phyloP scores from a whole-genome alignment of 2,888 invertebrate genomes.

The Reticulitermes lucifugus region DNA sequence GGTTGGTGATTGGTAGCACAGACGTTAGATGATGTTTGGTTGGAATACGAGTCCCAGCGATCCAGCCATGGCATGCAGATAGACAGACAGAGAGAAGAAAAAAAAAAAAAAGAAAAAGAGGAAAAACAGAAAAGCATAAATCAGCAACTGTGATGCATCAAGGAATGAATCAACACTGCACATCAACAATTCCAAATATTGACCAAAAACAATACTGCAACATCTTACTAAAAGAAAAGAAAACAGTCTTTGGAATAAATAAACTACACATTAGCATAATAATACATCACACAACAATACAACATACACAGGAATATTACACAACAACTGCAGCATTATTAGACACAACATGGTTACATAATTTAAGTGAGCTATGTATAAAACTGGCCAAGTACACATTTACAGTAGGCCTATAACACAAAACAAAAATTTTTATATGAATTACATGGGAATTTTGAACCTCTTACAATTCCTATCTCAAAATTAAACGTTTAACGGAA shows the following conservation, averaged over 20 bases:
- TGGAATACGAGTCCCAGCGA: slow-evolving; percentile 38
- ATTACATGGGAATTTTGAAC: not conserved
- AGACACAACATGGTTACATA: slow-evolving; percentile 14
- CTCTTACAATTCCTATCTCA: too few relatives aligned
- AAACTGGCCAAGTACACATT: slow-evolving; percentile 8
- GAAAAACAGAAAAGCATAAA: slow-evolving; percentile 50
- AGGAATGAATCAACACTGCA: slow-evolving; percentile 30
- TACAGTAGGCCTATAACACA: not conserved
- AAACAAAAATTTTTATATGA: not conserved
- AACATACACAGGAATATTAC: not conserved
- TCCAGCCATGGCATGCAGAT: slow-evolving; percentile 67
- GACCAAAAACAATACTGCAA: slow-evolving; percentile 43
- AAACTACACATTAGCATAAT: slow-evolving; percentile 36
- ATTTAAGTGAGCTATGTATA: slow-evolving; percentile 24
- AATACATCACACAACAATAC: slow-evolving; percentile 18
- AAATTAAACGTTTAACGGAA: too few relatives aligned
- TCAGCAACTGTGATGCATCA: slow-evolving; percentile 45
- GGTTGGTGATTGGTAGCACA: slow-evolving; percentile 34
- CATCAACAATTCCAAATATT: slow-evolving; percentile 39
- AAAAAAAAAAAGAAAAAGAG: slow-evolving; percentile 68
- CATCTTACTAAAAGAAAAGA: slow-evolving; percentile 54
- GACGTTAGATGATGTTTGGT: slow-evolving; percentile 36
- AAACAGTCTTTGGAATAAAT: slow-evolving; percentile 47
- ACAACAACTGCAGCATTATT: slow-evolving; percentile 2
- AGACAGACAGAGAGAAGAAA: slow-evolving; percentile 69